These are phyloP conservation scores for Drosophila stalkeri DNA, from an alignment of 2,888 invertebrate genomes.

Conservation along the genomic window DNA sequence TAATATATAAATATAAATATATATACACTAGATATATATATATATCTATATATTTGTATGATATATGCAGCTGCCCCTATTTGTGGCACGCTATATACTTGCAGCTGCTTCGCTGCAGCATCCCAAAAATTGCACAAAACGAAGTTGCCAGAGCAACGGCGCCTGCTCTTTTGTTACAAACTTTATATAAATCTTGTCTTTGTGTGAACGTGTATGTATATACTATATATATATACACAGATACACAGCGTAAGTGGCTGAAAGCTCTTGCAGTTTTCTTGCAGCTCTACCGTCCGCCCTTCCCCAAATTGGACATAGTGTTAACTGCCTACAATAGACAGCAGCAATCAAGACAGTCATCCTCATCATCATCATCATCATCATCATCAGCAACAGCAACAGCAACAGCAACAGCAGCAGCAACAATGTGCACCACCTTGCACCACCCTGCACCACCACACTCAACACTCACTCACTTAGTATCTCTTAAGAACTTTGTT, in stretches of 20 bases:
- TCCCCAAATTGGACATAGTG: neutral
- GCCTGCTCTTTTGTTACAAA: conserved; percentile 36
- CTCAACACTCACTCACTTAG: neutral
- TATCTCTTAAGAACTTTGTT: neutral
- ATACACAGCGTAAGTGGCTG: conserved; percentile 23
- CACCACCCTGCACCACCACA: neutral
- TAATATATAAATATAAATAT: neutral
- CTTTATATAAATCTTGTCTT: conserved; percentile 1
- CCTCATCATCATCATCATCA: conserved; percentile 4
- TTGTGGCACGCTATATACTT: conserved; percentile 23
- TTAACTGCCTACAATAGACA: conserved; percentile 32
- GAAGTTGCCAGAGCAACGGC: conserved; percentile 12
- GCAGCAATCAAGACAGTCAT: conserved; percentile 12
- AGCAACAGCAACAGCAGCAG: neutral
- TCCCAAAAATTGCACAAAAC: conserved; percentile 35
- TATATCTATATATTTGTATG: neutral
- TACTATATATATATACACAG: conserved; percentile 19
- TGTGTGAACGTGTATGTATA: conserved; percentile 6
- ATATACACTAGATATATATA: neutral
- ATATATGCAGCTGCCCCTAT: conserved; percentile 20
- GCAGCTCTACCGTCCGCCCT: neutral
- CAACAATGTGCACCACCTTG: neutral
- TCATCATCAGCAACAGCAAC: neutral
- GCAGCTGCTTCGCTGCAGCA: conserved; percentile 38
- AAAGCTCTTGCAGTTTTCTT: conserved; percentile 39